phyloP scores from a whole-genome alignment of 2,113 vertebrate genomes.

The Sus scrofa region DNA sequence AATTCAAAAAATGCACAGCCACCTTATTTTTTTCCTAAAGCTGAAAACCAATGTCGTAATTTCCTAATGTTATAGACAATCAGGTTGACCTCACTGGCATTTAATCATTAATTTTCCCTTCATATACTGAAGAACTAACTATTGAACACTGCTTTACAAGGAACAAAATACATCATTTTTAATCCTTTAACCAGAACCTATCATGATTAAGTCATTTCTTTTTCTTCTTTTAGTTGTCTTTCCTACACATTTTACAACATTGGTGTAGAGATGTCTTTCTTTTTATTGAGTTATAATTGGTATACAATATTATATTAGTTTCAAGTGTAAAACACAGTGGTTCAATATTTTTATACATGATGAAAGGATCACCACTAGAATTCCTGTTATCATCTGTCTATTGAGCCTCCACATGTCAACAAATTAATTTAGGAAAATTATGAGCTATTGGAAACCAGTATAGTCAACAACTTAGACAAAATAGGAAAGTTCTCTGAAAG shows the following conservation, averaged over 20 bases:
- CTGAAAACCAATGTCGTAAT: background rate
- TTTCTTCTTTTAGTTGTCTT: background rate
- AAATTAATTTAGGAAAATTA: background rate
- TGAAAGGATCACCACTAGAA: background rate
- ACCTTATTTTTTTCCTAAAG: background rate
- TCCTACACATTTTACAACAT: background rate
- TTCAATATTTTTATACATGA: background rate
- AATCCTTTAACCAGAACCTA: background rate
- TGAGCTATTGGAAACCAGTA: background rate
- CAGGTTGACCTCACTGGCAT: background rate
- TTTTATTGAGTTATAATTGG: background rate
- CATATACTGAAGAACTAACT: background rate
- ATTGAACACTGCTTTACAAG: background rate
- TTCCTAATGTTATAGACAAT: background rate
- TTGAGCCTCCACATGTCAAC: background rate
- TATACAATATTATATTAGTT: background rate
- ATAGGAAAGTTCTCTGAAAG: background rate
- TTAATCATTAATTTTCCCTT: background rate
- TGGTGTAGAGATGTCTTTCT: background rate
- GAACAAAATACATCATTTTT: background rate
- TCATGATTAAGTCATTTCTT: background rate
- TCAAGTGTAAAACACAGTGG: background rate
- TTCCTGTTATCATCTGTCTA: background rate
- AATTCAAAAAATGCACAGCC: background rate
- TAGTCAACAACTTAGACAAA: background rate